Evolutionary conservation across 1,140 invertebrate species (phyloP), one percentile per base, ranked within the genome.

Genomic region (Saccostrea glomerata): DNA sequence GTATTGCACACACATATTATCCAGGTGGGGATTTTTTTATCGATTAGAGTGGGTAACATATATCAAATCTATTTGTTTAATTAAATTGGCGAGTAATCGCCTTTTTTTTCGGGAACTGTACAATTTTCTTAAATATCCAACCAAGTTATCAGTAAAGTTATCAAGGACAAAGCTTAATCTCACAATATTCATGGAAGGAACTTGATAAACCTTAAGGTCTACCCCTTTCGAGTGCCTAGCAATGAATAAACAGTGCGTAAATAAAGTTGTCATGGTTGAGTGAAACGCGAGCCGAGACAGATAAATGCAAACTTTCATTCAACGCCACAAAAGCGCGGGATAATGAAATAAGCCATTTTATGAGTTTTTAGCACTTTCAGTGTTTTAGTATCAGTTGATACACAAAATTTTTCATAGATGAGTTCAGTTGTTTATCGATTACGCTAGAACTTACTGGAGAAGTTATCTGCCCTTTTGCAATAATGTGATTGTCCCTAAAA

Each of bases 251-350:
- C 60, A 77, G 70, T 77, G 70, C 70, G 70, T 77, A 77, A 77
- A 77, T 77, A 77, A 36, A 25, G 70, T 77, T 77, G 70, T 77
- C 70, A 77, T 77, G 70, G 70, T 77, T 77, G 70, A 77, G 25
- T 77, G 70, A 36, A 77, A 77, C 70, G 70, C 70, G 70, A 36
- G 58, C n/a, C 70, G 23, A 30, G 70, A 77, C 70, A 77, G 25
- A 77, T 77, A 77, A 30, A 77, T 36, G 58, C 70, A 17, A 77
- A 77, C 13, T 30, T 77, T 36, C 70, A 77, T 77, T 77, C 70
- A 77, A 13, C 25, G 70, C 70, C 23, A 15, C n/a, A 77, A 77
- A 77, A 77, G 70, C 70, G 70, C 70, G 70, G 70, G 70, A 73
- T 77, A 30, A 30, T 36, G 13, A 36, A 36, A 11, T 47, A 7